Conservation (phyloP, 2,888 invertebrate genomes). For the Cephalotes varians region DNA sequence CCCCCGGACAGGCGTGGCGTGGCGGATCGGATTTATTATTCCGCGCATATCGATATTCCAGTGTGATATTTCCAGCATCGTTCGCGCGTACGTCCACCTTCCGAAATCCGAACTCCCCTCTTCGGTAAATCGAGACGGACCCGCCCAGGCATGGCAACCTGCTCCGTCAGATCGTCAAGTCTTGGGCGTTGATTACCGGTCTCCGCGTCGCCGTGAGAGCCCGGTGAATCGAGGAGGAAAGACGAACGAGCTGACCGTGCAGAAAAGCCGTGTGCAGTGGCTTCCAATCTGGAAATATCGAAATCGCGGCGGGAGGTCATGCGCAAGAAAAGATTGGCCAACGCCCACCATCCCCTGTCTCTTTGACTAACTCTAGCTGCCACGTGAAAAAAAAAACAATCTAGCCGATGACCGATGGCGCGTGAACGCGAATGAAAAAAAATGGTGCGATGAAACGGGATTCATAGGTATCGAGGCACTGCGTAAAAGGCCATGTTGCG, state of each 20-base stretch:
- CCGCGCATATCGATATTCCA: constrained; percentile 50
- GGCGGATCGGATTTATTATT: constrained; percentile 47
- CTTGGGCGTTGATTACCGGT: constrained; percentile 39
- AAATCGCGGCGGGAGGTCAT: constrained; percentile 49
- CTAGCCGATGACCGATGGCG: constrained; percentile 7
- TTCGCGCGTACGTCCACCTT: constrained; percentile 14
- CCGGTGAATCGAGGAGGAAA: not conserved
- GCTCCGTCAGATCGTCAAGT: constrained; percentile 41
- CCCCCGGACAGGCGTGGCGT: constrained; percentile 34
- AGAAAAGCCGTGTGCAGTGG: constrained; percentile 48
- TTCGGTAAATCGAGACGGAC: constrained; percentile 45
- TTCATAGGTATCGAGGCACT: not conserved
- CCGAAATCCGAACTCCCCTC: constrained; percentile 36
- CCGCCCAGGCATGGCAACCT: constrained; percentile 31
- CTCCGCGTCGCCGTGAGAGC: constrained; percentile 12
- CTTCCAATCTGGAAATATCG: constrained; percentile 58
- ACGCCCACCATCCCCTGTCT: constrained; percentile 1
- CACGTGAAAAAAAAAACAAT: not conserved
- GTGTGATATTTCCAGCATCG: constrained; percentile 31
- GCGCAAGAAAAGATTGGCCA: constrained; percentile 29
- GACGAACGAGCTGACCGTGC: constrained; percentile 54
- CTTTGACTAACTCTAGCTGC: constrained; percentile 17
- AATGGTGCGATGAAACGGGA: not conserved
- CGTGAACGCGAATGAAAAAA: constrained; percentile 19
- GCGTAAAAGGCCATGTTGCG: not conserved